Conservation (phyloP, 2,888 invertebrate genomes). For the Dromius quadrimaculatus region DNA sequence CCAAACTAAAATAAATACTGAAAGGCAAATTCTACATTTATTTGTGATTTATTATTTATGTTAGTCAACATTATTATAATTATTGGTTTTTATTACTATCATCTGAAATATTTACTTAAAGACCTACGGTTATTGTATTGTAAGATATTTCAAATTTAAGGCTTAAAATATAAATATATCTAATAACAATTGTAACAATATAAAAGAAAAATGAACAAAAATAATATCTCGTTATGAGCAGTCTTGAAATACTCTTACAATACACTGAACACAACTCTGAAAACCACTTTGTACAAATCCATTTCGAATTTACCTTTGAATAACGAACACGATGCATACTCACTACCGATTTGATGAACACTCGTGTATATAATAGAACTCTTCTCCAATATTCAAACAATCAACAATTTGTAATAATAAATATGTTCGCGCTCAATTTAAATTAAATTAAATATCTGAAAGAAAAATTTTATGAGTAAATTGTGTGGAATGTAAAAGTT, state of each 20-base stretch:
- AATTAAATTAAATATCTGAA: not conserved
- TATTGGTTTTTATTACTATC: constrained; percentile 50
- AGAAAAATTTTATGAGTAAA: too few species aligned
- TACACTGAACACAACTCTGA: constrained; percentile 47
- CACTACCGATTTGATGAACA: constrained; percentile 28
- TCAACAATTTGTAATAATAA: constrained; percentile 47
- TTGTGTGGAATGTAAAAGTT: too few species aligned
- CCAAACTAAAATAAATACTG: constrained; percentile 48
- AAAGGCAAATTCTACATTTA: constrained; percentile 51
- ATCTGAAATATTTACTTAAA: constrained; percentile 47
- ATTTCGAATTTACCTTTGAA: constrained; percentile 36
- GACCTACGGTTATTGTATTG: constrained; percentile 41
- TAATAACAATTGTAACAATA: constrained; percentile 31
- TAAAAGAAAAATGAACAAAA: constrained; percentile 35
- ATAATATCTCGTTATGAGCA: constrained; percentile 28
- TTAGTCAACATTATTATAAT: constrained; percentile 47
- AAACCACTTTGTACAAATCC: constrained; percentile 45
- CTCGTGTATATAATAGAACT: constrained; percentile 36
- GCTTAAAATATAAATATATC: constrained; percentile 33
- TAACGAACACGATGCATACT: constrained; percentile 29
- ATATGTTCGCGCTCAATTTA: constrained; percentile 8
- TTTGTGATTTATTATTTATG: constrained; percentile 45
- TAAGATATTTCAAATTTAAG: constrained; percentile 35
- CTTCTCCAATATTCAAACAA: constrained; percentile 42
- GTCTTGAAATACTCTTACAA: constrained; percentile 43